These are phyloP conservation scores for Hydrozoanthus gracilis DNA, from an alignment of 92 coral and sea anemone genomes.

Conservation along the genomic window DNA sequence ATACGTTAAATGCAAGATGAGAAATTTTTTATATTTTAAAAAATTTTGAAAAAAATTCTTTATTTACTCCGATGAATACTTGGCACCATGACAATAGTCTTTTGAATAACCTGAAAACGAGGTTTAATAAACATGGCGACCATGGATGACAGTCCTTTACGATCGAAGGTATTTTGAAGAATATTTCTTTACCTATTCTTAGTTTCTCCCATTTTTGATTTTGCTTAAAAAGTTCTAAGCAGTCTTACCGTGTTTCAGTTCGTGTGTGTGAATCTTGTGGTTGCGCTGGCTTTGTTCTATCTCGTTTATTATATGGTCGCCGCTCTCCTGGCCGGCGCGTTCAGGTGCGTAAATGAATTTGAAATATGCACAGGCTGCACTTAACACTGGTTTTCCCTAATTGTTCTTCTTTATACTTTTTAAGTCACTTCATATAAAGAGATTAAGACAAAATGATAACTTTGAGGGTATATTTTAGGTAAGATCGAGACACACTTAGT, in stretches of 20 bases:
- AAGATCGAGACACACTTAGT: too few relatives aligned
- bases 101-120: conserved; percentile 20
- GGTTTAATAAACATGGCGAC: conserved; percentile 47
- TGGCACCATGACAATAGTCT: too few relatives aligned
- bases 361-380: background rate
- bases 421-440: conserved; percentile 33
- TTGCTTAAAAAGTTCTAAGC: background rate
- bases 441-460: conserved; percentile 39
- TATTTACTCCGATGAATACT: too few relatives aligned
- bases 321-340: conserved; percentile 85
- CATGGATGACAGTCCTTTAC: conserved; percentile 28
- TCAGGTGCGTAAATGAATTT: conserved; percentile 53
- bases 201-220: background rate
- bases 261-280: conserved; percentile 71
- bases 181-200: background rate
- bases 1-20: too few relatives aligned
- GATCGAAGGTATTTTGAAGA: conserved; percentile 15
- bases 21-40: too few relatives aligned
- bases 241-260: conserved; percentile 56
- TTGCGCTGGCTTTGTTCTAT: conserved; percentile 78
- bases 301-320: conserved; percentile 86
- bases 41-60: too few relatives aligned
- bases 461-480: background rate
- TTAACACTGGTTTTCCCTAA: background rate
- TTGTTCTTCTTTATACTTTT: background rate